Percentiles rank a stretch among this genome's conserved stretches.
Evolutionary conservation across 2,113 vertebrate genomes (phyloP).

Genomic region (Nothobranchius kuhntae): DNA sequence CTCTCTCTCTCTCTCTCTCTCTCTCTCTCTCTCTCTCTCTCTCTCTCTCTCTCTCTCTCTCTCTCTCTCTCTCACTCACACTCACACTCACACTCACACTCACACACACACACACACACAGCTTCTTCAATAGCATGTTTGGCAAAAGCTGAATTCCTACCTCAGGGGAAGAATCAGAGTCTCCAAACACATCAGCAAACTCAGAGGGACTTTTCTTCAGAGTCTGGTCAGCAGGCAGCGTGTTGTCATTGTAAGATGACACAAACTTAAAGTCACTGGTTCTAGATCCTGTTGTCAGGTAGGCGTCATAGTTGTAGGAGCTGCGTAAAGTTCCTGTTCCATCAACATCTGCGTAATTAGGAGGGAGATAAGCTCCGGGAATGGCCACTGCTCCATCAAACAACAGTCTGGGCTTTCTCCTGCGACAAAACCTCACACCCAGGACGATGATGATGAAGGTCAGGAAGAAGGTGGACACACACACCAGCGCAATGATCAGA

Average conservation of each 20-base stretch:
- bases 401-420: conserved; percentile 3
- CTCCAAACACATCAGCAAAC: conserved; percentile 20
- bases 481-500: background rate
- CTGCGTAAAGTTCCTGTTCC: conserved; percentile 68
- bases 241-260: conserved; percentile 15
- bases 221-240: conserved; percentile 34
- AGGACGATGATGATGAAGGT: conserved; percentile 14
- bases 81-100: too few species aligned
- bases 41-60: too few species aligned
- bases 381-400: conserved; percentile 16
- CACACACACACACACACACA: too few species aligned
- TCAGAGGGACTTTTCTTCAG: conserved; percentile 11
- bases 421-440: conserved; percentile 4
- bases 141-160: background rate
- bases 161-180: conserved; percentile 16
- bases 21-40: too few species aligned
- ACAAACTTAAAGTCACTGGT: conserved; percentile 75
- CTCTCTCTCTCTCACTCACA: too few species aligned
- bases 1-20: too few species aligned
- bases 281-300: conserved; percentile 65
- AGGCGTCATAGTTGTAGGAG: conserved; percentile 68
- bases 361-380: conserved; percentile 4
- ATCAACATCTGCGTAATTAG: background rate
- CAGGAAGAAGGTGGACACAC: conserved; percentile 7
- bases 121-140: too few species aligned